Base-by-base conservation (phyloP, 2,113 vertebrate species). In the Mirza zaza region DNA sequence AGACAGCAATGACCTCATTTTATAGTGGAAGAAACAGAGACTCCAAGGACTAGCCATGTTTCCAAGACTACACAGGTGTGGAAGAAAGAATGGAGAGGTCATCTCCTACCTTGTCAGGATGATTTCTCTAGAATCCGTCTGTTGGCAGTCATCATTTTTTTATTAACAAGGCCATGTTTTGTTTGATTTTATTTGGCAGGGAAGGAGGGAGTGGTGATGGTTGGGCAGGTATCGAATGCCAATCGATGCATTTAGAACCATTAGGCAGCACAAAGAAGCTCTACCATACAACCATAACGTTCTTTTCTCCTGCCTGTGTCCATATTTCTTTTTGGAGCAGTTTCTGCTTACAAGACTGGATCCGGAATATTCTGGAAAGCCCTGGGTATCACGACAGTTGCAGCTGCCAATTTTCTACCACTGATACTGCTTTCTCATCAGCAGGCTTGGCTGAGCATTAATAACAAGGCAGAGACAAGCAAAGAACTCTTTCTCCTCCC, bases 321-420 rank as follows among this genome's bases (percentile, higher is more conserved):
- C 52, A 92, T 42, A 39, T 50, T 68, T 94, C 45, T 25, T 88
- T 67, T 86, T n/a, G 63, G 9, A 75, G 34, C 1, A 25, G 9
- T 27, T 42, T 18, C 8, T 92, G 8, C 45, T 91, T 67, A 36
- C 52, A 84, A 42, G 17, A 13, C 29, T 67, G 11, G 42, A 36
- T 12, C 42, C 59, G 25, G 55, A 90, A 87, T 57, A 63, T 84
- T 96, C 70, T 87, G n/a, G 52, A 77, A 92, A 27, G 50, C 21
- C 75, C 48, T 57, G 32, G 29, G 10, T 52, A 87, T 84, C 59
- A 25, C 25, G 45, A 20, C 3, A 5, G 0, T 71, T 81, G 57
- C 42, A 75, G 48, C 39, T 92, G 52, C 59, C n/a, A 42, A 21
- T 42, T 45, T 93, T 63, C 32, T 52, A 70, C n/a, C 36, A 29